These are phyloP conservation scores for Melanostigma gelatinosum DNA, from an alignment of 2,113 vertebrate genomes.

Conservation along the genomic window DNA sequence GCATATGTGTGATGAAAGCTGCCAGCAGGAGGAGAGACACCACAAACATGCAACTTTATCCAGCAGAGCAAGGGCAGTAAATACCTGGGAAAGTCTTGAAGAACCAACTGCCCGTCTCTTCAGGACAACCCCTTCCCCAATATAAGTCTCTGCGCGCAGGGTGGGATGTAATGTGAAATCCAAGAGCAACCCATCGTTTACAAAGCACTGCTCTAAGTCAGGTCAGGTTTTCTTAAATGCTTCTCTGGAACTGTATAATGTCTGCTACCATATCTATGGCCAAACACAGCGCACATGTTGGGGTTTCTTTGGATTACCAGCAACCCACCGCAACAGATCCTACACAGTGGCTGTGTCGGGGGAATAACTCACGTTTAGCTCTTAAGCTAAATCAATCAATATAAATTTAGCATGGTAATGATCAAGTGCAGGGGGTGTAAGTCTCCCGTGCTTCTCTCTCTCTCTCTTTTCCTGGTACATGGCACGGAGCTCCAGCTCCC, in stretches of 20 bases:
- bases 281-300: conserved; percentile 62
- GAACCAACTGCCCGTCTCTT: background rate
- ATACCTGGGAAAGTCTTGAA: conserved; percentile 26
- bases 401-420: conserved; percentile 85
- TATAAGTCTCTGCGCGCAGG: conserved; percentile 7
- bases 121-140: background rate
- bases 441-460: conserved; percentile 60
- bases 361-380: conserved; percentile 81
- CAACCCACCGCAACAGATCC: conserved; percentile 63
- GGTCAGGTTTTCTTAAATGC: conserved; percentile 46
- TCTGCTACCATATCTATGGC: conserved; percentile 43
- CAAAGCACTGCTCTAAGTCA: conserved; percentile 38
- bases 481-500: conserved; percentile 45
- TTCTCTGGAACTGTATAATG: conserved; percentile 30
- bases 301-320: conserved; percentile 72
- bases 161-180: conserved; percentile 30
- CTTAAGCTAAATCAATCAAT: conserved; percentile 84
- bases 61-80: conserved; percentile 47
- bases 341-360: conserved; percentile 56
- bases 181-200: conserved; percentile 32
- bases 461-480: conserved; percentile 26
- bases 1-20: conserved; percentile 72
- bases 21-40: conserved; percentile 57
- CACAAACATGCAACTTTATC: conserved; percentile 65
- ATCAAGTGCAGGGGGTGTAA: conserved; percentile 75